These are phyloP conservation scores for Diaprepes abbreviatus DNA, from an alignment of 2,888 invertebrate species.

Conservation along the genomic window DNA sequence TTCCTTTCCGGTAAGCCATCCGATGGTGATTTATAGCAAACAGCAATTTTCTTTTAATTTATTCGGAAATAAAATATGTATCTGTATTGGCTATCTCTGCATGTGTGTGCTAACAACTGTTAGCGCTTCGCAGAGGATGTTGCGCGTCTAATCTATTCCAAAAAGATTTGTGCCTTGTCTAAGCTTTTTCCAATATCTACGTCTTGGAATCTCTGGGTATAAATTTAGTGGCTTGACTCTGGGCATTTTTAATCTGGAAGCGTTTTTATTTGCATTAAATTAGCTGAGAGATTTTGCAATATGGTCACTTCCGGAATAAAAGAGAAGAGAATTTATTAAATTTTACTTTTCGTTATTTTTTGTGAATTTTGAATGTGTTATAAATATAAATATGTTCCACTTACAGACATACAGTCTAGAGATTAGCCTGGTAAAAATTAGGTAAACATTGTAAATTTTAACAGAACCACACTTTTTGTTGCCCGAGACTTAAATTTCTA, in stretches of 20 bases:
- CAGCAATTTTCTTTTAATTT: slow-evolving; percentile 35
- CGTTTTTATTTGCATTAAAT: neutral
- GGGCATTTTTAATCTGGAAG: slow-evolving; percentile 14
- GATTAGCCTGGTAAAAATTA: too few relatives aligned
- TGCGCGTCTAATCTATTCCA: slow-evolving; percentile 38
- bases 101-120: slow-evolving; percentile 39
- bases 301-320: too few relatives aligned
- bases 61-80: slow-evolving; percentile 40
- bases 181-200: slow-evolving; percentile 41
- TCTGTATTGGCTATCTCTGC: slow-evolving; percentile 40
- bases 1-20: slow-evolving; percentile 10
- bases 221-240: slow-evolving; percentile 32
- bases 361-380: too few relatives aligned
- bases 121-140: slow-evolving; percentile 33
- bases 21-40: slow-evolving; percentile 27
- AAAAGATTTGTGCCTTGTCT: slow-evolving; percentile 43
- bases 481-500: too few relatives aligned
- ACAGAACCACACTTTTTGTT: too few relatives aligned
- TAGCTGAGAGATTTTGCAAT: too few relatives aligned
- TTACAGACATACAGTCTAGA: too few relatives aligned
- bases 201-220: slow-evolving; percentile 25
- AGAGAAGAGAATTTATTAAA: too few relatives aligned
- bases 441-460: too few relatives aligned
- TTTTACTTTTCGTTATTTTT: too few relatives aligned
- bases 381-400: too few relatives aligned